Evolutionary conservation across 2,113 vertebrate genomes (phyloP), one percentile per base, ranked within the genome.

Genomic region (Baryphthengus martii): DNA sequence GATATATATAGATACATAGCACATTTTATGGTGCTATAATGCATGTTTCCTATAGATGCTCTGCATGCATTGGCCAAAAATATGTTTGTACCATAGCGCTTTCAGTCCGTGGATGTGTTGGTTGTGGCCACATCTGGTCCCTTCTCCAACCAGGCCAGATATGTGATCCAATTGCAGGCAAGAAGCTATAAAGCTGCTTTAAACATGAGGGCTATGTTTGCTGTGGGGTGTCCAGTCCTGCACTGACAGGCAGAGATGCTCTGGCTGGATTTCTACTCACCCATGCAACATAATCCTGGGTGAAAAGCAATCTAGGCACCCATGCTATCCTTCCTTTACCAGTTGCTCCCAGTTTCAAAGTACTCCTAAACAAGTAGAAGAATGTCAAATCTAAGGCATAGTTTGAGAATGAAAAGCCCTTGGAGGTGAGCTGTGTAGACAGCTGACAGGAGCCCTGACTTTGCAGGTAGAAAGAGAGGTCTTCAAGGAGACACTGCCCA

Each of bases 41-140:
- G 39, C 39, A 50, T 17, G 10, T 79, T 81, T 63, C 47, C 39
- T 50, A 13, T 31, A 55, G 24, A 19, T 40, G 37, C 14, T 80
- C 24, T 3, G 2, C 31, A 20, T 40, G 4, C 3, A 3, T 1
- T 62, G 31, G 31, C 20, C 13, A 84, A 56, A 76, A 66, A 45
- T 37, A 55, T 0, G 33, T 7, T 83, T 2, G 1, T 0, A 0
- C 17, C 44, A 6, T 13, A 33, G 31, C 58, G 29, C 17, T 61
- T 65, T 26, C 10, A 19, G 14, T 39, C 23, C 25, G 10, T 10
- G 33, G 50, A 26, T 12, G 6, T 45, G 68, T 8, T 71, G 47
- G 44, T 70, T 75, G 45, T 2, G 7, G 63, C 10, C 44, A 50
- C 45, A 74, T 31, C 47, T 66, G 55, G 23, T 17, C 8, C 35